Conservation (phyloP, 2,888 invertebrate species). For the Branchipolynoe longqiensis region DNA sequence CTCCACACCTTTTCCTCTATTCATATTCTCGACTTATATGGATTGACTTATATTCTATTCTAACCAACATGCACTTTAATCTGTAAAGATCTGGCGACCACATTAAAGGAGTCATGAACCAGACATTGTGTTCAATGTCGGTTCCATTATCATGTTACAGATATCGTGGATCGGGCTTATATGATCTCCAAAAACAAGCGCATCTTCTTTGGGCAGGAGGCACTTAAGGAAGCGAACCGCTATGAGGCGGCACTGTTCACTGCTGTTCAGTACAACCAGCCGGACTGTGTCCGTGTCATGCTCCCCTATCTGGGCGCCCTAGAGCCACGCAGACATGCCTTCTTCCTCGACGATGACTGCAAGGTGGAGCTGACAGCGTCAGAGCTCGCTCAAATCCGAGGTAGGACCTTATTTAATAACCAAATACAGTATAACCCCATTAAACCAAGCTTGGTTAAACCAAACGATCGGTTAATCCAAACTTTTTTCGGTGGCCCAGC, state of each 20-base stretch:
- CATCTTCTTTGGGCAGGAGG: slow-evolving; percentile 66
- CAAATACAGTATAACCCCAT: too few species aligned
- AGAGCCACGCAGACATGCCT: slow-evolving; percentile 61
- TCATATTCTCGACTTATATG: too few species aligned
- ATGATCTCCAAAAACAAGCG: slow-evolving; percentile 69
- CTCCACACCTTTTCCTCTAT: too few species aligned
- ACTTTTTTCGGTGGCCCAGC: too few species aligned
- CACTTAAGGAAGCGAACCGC: slow-evolving; percentile 68
- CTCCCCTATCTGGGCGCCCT: slow-evolving; percentile 64
- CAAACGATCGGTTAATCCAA: too few species aligned
- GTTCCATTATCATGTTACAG: slow-evolving; percentile 55
- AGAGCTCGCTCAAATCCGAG: slow-evolving; percentile 49
- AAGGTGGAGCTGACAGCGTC: slow-evolving; percentile 22
- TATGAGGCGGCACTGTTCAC: slow-evolving; percentile 69
- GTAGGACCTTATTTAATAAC: too few species aligned
- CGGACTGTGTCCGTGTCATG: slow-evolving; percentile 67
- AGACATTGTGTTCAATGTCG: neutral
- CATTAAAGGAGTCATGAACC: neutral
- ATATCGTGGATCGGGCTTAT: slow-evolving; percentile 69
- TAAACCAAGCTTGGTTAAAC: too few species aligned
- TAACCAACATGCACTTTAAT: too few species aligned
- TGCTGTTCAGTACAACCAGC: slow-evolving; percentile 68
- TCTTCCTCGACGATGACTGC: slow-evolving; percentile 56
- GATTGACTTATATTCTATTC: too few species aligned
- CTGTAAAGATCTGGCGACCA: neutral